phyloP scores from a whole-genome alignment of 1,140 invertebrate genomes.

The Dufourea novaeangliae region DNA sequence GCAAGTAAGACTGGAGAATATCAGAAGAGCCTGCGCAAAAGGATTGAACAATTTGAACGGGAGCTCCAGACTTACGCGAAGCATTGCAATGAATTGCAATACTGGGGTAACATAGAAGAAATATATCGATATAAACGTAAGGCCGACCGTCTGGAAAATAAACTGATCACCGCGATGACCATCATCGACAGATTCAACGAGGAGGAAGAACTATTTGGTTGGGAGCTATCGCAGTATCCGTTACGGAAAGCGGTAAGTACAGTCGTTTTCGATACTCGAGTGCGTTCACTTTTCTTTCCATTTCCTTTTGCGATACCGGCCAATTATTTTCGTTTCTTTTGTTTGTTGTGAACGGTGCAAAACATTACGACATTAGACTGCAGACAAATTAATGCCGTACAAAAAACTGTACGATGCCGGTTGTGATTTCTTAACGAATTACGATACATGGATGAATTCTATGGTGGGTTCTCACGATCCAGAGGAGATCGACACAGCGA shows the following conservation, averaged over 20 bases:
- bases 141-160: constrained; percentile 87
- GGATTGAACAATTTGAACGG: constrained; percentile 88
- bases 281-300: background rate
- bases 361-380: constrained; percentile 80
- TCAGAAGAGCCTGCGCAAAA: constrained; percentile 89
- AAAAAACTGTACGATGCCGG: constrained; percentile 94
- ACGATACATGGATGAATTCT: constrained; percentile 91
- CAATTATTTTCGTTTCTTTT: no score
- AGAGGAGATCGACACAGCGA: constrained; percentile 93
- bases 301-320: no score
- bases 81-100: constrained; percentile 92
- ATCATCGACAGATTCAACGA: constrained; percentile 95
- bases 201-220: constrained; percentile 95
- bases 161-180: constrained; percentile 86
- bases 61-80: constrained; percentile 91
- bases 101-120: constrained; percentile 94
- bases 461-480: constrained; percentile 93
- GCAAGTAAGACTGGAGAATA: constrained; percentile 93
- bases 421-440: constrained; percentile 92
- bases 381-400: constrained; percentile 91
- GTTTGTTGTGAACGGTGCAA: no score
- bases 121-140: constrained; percentile 92
- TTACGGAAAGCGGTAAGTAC: constrained; percentile 85
- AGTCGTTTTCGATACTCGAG: background rate
- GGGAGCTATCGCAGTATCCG: constrained; percentile 95